Percentiles rank a stretch among this genome's conserved stretches.
Conservation (phyloP, 2,113 vertebrate species). For the Urocolius indicus region DNA sequence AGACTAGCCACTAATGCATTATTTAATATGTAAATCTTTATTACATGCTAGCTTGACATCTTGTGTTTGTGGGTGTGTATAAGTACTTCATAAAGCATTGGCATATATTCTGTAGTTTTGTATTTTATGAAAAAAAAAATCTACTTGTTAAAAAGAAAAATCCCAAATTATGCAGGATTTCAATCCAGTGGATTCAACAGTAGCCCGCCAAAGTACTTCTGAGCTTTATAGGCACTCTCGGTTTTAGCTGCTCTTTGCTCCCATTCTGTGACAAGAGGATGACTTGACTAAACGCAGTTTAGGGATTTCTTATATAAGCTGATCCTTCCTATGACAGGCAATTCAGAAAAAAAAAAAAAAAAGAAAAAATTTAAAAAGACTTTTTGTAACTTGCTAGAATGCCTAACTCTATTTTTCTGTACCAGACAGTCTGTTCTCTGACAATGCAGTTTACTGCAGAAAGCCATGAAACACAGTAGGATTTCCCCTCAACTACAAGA, state of each 20-base stretch:
- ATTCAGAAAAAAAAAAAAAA: not conserved
- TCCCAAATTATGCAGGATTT: not conserved
- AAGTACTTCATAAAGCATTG: not conserved
- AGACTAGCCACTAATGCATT: not conserved
- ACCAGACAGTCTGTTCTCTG: not conserved
- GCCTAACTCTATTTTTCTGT: not conserved
- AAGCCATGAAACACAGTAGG: not conserved
- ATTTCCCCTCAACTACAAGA: not conserved
- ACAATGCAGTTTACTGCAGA: not conserved
- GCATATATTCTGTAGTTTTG: not conserved
- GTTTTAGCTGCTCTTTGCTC: not conserved
- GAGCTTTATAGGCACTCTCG: not conserved
- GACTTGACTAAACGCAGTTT: not conserved
- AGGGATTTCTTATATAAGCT: slow-evolving; percentile 3
- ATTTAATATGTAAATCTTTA: slow-evolving; percentile 28
- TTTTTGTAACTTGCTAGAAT: not conserved
- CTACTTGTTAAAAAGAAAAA: not conserved
- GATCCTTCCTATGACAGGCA: not conserved
- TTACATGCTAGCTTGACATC: not conserved
- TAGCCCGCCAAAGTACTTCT: not conserved
- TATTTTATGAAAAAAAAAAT: not conserved
- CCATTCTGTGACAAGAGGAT: slow-evolving; percentile 3
- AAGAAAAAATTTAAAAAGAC: not conserved
- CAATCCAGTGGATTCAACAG: not conserved
- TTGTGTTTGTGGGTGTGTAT: not conserved